Conservation (phyloP, 1,140 invertebrate species). For the Heliothis virescens region DNA sequence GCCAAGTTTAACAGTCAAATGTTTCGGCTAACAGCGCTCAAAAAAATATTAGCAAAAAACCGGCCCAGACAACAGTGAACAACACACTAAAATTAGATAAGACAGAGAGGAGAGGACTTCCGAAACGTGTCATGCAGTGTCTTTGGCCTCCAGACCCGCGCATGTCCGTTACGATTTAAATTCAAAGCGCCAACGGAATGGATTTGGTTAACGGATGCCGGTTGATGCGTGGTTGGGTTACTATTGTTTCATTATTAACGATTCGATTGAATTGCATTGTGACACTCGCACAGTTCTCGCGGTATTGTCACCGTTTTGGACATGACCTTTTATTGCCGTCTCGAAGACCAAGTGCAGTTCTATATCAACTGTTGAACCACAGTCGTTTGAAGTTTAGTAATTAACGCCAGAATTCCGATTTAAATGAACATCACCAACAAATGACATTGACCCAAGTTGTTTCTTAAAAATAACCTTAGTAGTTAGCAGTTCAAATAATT, state of each 20-base stretch:
- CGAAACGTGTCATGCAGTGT: slow-evolving; percentile 48
- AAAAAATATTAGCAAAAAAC: slow-evolving; percentile 49
- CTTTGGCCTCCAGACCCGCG: slow-evolving; percentile 60
- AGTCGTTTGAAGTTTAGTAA: not conserved
- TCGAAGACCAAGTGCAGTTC: slow-evolving; percentile 32
- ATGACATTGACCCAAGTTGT: too few relatives aligned
- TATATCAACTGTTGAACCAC: not conserved
- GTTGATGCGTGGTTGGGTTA: slow-evolving; percentile 20
- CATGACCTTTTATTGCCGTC: slow-evolving; percentile 20
- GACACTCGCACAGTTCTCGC: slow-evolving; percentile 26
- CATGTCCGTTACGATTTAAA: slow-evolving; percentile 74
- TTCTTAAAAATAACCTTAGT: too few relatives aligned
- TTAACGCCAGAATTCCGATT: not conserved
- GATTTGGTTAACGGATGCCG: slow-evolving; percentile 69
- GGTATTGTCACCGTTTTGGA: slow-evolving; percentile 41
- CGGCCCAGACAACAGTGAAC: slow-evolving; percentile 37
- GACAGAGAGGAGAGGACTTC: slow-evolving; percentile 48
- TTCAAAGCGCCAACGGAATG: slow-evolving; percentile 70
- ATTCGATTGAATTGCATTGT: slow-evolving; percentile 43
- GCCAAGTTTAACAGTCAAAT: slow-evolving; percentile 33
- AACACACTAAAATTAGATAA: slow-evolving; percentile 37
- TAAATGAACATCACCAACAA: too few relatives aligned
- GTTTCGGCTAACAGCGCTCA: not conserved
- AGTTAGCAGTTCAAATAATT: too few relatives aligned
- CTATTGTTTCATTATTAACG: slow-evolving; percentile 45